phyloP scores from a whole-genome alignment of 1,140 invertebrate genomes.

The Bombyx mandarina region DNA sequence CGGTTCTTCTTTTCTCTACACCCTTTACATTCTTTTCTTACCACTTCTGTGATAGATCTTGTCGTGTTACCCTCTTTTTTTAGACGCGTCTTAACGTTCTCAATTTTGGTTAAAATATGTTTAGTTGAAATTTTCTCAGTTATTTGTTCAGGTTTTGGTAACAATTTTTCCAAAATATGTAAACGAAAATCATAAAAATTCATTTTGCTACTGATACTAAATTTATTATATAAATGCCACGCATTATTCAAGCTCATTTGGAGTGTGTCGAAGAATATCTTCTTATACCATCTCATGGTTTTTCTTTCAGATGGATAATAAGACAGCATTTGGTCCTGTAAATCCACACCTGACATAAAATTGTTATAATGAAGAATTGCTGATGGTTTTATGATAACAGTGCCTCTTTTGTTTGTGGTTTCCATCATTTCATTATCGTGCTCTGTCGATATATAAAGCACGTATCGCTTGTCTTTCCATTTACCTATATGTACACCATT shows the following conservation, averaged over 20 bases:
- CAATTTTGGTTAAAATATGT: slow-evolving; percentile 1
- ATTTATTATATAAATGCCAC: slow-evolving; percentile 11
- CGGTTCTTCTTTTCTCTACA: slow-evolving; percentile 2
- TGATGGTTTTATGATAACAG: neutral
- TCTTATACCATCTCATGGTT: slow-evolving; percentile 6
- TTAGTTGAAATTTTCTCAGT: neutral
- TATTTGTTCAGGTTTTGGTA: neutral
- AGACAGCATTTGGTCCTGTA: slow-evolving; percentile 9
- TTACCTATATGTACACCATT: slow-evolving; percentile 1
- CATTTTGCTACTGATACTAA: neutral
- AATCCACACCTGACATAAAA: slow-evolving; percentile 16
- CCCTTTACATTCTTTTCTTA: slow-evolving; percentile 1
- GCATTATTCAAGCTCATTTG: slow-evolving; percentile 9
- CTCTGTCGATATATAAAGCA: neutral
- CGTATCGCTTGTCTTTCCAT: slow-evolving; percentile 1
- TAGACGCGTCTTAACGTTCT: neutral
- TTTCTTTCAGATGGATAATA: slow-evolving; percentile 10
- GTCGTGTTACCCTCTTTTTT: neutral
- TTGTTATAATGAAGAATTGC: slow-evolving; percentile 1
- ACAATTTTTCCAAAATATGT: slow-evolving; percentile 1
- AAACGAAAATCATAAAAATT: slow-evolving; percentile 3
- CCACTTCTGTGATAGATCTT: slow-evolving; percentile 1
- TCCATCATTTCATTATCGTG: neutral
- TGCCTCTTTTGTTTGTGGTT: neutral
- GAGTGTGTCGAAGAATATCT: slow-evolving; percentile 7